Percentiles rank a stretch among this genome's conserved stretches.
phyloP scores from a whole-genome alignment of 2,797 vertebrate genomes.

The Oreochromis grahami region DNA sequence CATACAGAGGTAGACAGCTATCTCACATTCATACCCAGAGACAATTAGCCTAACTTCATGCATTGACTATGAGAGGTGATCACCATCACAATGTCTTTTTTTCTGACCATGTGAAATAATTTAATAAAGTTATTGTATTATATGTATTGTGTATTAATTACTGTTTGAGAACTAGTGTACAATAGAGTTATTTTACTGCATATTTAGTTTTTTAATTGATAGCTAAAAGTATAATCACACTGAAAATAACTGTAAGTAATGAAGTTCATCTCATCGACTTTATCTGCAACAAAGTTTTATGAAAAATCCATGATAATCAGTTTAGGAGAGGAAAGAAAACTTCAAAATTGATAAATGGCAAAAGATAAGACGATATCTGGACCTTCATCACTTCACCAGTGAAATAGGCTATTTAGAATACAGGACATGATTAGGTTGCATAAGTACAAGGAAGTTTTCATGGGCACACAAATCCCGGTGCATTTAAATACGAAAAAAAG shows the following conservation, averaged over 20 bases:
- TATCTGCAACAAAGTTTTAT: neutral
- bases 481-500: neutral
- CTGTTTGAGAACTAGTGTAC: neutral
- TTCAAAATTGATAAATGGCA: neutral
- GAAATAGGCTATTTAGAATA: neutral
- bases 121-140: neutral
- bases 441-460: neutral
- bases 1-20: neutral
- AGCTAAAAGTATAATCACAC: neutral
- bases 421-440: neutral
- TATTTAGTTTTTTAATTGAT: neutral
- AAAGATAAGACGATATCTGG: neutral
- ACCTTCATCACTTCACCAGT: neutral
- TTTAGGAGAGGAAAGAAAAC: neutral
- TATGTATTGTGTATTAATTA: neutral
- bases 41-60: fast-evolving
- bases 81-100: neutral
- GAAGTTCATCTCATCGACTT: neutral
- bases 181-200: neutral
- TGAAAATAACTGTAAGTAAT: neutral
- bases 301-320: neutral
- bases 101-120: neutral
- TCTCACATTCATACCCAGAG: neutral
- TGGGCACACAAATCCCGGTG: neutral
- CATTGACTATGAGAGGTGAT: neutral